Conservation (phyloP, 2,113 vertebrate genomes). For the Misgurnus anguillicaudatus region DNA sequence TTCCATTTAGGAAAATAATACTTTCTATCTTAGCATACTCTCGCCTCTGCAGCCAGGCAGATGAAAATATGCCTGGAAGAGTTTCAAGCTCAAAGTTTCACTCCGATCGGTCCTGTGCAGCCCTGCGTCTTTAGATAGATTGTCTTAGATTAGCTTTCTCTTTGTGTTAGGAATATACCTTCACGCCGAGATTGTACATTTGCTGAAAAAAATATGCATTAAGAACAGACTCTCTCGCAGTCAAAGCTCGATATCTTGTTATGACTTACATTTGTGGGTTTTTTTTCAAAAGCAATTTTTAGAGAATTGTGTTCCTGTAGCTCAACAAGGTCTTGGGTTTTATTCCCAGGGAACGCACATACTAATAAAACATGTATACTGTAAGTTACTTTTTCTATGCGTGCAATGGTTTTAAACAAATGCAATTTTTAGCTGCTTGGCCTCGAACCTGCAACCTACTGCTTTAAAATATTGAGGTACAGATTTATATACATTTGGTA, state of each 20-base stretch:
- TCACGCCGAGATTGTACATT: background rate
- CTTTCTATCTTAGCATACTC: conserved; percentile 99
- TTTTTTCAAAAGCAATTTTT: background rate
- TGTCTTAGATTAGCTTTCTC: conserved; percentile 48
- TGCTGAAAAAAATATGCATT: background rate
- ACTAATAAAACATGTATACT: background rate
- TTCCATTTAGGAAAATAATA: conserved; percentile 99
- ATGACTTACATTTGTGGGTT: background rate
- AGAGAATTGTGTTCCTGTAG: background rate
- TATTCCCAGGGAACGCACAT: background rate
- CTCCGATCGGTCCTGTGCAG: conserved; percentile 48
- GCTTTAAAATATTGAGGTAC: too few species aligned
- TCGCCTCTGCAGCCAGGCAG: conserved; percentile 96
- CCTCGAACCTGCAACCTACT: too few species aligned
- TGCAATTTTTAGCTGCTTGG: too few species aligned
- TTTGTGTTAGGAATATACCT: conserved; percentile 32
- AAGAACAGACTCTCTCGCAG: background rate
- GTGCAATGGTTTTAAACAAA: too few species aligned
- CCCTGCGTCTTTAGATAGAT: conserved; percentile 59
- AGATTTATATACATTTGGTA: too few species aligned
- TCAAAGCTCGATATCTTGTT: background rate
- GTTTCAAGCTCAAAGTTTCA: conserved; percentile 74
- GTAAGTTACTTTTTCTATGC: background rate
- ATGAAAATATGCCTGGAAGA: conserved; percentile 96
- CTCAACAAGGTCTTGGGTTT: background rate